A percentile compares a stretch with the other conserved stretches of the same genome.
Evolutionary conservation across 1,140 invertebrate genomes (phyloP).

Genomic region (Brachionus rubens): DNA sequence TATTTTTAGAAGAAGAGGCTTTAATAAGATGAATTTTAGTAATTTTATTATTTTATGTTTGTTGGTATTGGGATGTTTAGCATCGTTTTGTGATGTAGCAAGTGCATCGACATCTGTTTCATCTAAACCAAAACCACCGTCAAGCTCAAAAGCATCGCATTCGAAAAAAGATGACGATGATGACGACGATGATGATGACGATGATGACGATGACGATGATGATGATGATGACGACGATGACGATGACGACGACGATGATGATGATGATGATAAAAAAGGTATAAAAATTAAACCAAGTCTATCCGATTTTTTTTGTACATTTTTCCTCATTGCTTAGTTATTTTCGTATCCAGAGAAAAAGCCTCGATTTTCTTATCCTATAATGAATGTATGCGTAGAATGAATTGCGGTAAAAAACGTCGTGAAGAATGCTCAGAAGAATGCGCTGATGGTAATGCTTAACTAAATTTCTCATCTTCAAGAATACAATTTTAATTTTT

Average conservation of each 20-base stretch:
- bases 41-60: neutral
- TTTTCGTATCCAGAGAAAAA: constrained; percentile 46
- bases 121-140: constrained; percentile 36
- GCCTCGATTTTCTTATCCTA: constrained; percentile 47
- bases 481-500: neutral
- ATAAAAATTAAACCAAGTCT: neutral
- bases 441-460: constrained; percentile 41
- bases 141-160: neutral
- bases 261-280: constrained; percentile 42
- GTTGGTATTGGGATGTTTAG: constrained; percentile 16
- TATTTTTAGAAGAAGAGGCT: neutral
- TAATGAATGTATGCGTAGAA: constrained; percentile 46
- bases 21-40: neutral
- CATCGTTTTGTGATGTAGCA: neutral
- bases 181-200: constrained; percentile 43
- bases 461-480: neutral
- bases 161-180: constrained; percentile 29
- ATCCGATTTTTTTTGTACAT: neutral
- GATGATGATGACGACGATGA: constrained; percentile 46
- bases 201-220: constrained; percentile 44
- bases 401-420: constrained; percentile 44
- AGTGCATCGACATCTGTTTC: constrained; percentile 29
- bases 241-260: constrained; percentile 31
- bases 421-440: constrained; percentile 47
- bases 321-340: neutral